Percentiles rank a stretch among this genome's conserved stretches.
These are phyloP conservation scores for Corythoichthys haematopterus DNA, from an alignment of 2,113 vertebrate species.

Conservation along the genomic window DNA sequence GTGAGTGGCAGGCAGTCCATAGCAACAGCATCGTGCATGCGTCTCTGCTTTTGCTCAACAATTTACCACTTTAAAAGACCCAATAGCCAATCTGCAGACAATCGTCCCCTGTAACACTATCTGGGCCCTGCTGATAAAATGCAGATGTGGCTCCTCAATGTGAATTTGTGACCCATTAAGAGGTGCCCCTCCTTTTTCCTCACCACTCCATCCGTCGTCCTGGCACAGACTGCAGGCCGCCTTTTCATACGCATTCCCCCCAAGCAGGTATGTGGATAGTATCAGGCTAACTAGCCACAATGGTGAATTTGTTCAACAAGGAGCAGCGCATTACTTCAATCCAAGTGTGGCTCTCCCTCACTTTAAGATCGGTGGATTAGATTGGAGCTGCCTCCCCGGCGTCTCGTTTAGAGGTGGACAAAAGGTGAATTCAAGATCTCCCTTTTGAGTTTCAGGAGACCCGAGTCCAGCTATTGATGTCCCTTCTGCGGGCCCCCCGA, in stretches of 20 bases:
- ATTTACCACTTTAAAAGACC: constrained; percentile 89
- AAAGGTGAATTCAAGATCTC: constrained; percentile 66
- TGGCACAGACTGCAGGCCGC: constrained; percentile 74
- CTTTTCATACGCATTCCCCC: constrained; percentile 61
- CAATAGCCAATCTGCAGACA: constrained; percentile 94
- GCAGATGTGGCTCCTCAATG: constrained; percentile 92
- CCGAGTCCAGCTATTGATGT: constrained; percentile 52
- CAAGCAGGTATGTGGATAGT: constrained; percentile 72
- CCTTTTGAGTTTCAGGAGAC: constrained; percentile 65
- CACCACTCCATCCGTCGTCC: constrained; percentile 62
- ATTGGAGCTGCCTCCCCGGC: constrained; percentile 63
- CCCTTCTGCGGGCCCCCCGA: constrained; percentile 35
- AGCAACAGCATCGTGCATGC: constrained; percentile 58
- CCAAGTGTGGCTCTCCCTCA: constrained; percentile 62
- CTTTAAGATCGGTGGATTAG: constrained; percentile 63
- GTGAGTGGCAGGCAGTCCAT: constrained; percentile 46
- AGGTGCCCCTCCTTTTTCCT: constrained; percentile 71
- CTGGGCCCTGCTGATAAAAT: constrained; percentile 96
- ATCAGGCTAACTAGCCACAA: constrained; percentile 68
- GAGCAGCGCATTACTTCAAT: constrained; percentile 66
- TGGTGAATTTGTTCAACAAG: constrained; percentile 74
- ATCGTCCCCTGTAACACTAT: constrained; percentile 96
- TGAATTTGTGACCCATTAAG: constrained; percentile 96
- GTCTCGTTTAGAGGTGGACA: constrained; percentile 64
- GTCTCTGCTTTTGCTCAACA: constrained; percentile 89